phyloP scores from a whole-genome alignment of 2,797 vertebrate genomes.

The Pseudopleuronectes americanus region DNA sequence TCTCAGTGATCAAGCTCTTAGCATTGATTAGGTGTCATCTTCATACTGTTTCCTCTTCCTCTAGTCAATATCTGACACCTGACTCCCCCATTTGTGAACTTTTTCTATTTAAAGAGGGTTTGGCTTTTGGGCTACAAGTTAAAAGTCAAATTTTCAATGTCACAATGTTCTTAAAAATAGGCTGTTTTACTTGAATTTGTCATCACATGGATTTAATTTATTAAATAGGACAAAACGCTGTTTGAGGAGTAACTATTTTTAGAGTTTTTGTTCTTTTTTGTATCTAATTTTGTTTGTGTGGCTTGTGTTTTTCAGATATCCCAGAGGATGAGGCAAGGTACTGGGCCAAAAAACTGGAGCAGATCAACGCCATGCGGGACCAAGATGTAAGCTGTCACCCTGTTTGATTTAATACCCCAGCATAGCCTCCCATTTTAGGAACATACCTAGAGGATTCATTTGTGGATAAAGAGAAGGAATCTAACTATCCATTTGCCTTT shows the following conservation, averaged over 20 bases:
- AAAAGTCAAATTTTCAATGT: conserved; percentile 48
- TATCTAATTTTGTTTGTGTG: conserved; percentile 42
- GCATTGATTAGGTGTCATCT: conserved; percentile 76
- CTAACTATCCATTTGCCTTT: conserved; percentile 2
- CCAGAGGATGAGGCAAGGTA: conserved; percentile 98
- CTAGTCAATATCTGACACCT: conserved; percentile 63
- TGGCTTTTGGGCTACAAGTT: conserved; percentile 26
- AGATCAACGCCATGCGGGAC: conserved; percentile 96
- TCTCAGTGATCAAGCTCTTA: conserved; percentile 50
- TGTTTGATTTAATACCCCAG: conserved; percentile 48
- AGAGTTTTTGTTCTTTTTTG: conserved; percentile 8
- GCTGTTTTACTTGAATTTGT: conserved; percentile 12
- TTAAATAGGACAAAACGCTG: not conserved
- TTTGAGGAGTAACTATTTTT: not conserved
- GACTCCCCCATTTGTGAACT: conserved; percentile 55
- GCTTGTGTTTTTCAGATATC: conserved; percentile 87
- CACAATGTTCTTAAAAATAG: conserved; percentile 22
- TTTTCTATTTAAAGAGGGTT: conserved; percentile 56
- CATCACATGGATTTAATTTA: conserved; percentile 2
- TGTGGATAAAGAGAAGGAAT: conserved; percentile 13
- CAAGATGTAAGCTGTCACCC: conserved; percentile 89
- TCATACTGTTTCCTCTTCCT: conserved; percentile 59
- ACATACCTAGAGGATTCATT: conserved; percentile 40
- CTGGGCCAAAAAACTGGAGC: conserved; percentile 99
- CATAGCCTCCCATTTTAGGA: conserved; percentile 33